phyloP scores from a whole-genome alignment of 1,140 invertebrate genomes.

The Theocolax elegans region DNA sequence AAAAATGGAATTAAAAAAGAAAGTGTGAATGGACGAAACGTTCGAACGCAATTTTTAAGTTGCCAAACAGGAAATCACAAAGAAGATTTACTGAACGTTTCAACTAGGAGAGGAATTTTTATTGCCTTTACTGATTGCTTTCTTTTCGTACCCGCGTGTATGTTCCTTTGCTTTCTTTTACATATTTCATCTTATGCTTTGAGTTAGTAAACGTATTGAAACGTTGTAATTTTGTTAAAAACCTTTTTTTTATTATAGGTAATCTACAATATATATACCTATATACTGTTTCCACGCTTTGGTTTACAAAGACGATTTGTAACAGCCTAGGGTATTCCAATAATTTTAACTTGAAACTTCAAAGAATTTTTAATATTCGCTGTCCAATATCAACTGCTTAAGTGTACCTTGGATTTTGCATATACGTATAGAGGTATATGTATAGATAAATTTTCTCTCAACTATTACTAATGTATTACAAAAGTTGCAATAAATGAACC shows the following conservation, averaged over 20 bases:
- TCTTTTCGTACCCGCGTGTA: not conserved
- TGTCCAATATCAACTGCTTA: too few species aligned
- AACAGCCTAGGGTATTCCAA: not conserved
- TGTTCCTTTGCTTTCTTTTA: not conserved
- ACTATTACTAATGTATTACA: too few species aligned
- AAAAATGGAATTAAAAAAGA: not conserved
- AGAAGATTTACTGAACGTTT: not conserved
- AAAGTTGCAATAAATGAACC: too few species aligned
- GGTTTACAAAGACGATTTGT: too few species aligned
- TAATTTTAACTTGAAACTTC: not conserved
- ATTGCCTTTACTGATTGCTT: conserved; percentile 11
- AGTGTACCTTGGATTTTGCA: too few species aligned
- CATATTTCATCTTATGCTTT: not conserved
- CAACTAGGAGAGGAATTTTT: conserved; percentile 1
- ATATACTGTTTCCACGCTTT: too few species aligned
- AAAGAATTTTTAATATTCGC: not conserved
- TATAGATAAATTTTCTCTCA: too few species aligned
- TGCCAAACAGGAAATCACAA: conserved; percentile 19
- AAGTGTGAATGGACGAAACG: not conserved
- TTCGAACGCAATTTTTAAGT: conserved; percentile 1
- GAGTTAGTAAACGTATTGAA: not conserved
- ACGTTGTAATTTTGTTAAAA: not conserved
- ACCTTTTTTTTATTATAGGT: not conserved
- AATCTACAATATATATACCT: too few species aligned
- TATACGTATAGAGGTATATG: too few species aligned